Evolutionary conservation across 2,113 vertebrate genomes (phyloP).

Genomic region (Perognathus longimembris): DNA sequence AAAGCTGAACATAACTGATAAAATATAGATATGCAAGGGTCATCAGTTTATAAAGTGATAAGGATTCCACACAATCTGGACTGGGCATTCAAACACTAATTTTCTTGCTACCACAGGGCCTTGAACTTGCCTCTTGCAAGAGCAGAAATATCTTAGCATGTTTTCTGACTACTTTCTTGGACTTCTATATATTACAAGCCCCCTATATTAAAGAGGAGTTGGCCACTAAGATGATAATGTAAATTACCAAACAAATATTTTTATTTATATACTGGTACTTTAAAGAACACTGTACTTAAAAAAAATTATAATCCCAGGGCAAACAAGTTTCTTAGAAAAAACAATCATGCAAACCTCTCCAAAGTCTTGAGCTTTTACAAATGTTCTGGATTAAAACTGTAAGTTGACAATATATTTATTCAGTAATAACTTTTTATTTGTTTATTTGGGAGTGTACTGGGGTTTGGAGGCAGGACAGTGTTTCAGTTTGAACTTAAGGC

Average conservation of each 20-base stretch:
- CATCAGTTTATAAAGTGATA: neutral
- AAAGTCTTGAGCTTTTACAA: slow-evolving; percentile 13
- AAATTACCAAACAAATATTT: slow-evolving; percentile 3
- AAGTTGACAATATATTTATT: slow-evolving; percentile 17
- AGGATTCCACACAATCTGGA: neutral
- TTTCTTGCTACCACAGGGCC: neutral
- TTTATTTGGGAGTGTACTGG: neutral
- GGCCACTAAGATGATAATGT: neutral
- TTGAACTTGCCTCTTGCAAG: neutral
- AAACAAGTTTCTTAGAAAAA: slow-evolving; percentile 37
- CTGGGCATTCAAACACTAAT: neutral
- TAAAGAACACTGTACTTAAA: neutral
- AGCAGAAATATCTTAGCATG: neutral
- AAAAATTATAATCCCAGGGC: neutral
- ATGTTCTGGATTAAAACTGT: slow-evolving; percentile 53
- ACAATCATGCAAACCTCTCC: neutral
- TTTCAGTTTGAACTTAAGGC: no score
- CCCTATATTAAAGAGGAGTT: neutral
- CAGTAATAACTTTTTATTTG: neutral
- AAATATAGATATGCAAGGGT: neutral
- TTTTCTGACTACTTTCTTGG: neutral
- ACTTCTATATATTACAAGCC: neutral
- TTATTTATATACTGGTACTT: slow-evolving; percentile 16
- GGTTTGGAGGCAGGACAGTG: no score
- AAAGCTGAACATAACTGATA: neutral